Evolutionary conservation across 2,888 invertebrate species (phyloP).

Genomic region (Anorthoa munda): DNA sequence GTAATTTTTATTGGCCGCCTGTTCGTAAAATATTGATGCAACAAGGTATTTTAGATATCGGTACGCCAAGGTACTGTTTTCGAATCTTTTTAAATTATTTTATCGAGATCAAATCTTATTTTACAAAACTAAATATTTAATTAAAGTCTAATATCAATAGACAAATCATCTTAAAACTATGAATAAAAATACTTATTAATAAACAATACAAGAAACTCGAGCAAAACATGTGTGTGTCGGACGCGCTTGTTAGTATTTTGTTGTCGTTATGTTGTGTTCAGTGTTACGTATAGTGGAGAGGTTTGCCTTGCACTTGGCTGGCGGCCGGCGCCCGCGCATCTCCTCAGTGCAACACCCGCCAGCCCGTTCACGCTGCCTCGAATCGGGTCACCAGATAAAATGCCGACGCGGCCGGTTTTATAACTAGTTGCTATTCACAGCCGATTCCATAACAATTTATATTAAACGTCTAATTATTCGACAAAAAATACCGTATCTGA

Average conservation of each 20-base stretch:
- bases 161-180: slow-evolving; percentile 7
- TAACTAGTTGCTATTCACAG: slow-evolving; percentile 59
- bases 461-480: slow-evolving; percentile 49
- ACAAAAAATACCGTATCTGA: slow-evolving; percentile 62
- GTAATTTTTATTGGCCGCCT: slow-evolving; percentile 26
- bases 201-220: slow-evolving; percentile 49
- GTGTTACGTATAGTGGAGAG: slow-evolving; percentile 80
- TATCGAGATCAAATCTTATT: not conserved
- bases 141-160: not conserved
- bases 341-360: slow-evolving; percentile 86
- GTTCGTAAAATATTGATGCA: slow-evolving; percentile 28
- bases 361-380: slow-evolving; percentile 62
- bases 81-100: not conserved
- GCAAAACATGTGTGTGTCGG: slow-evolving; percentile 51
- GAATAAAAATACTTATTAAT: slow-evolving; percentile 16
- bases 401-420: slow-evolving; percentile 65
- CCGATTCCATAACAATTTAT: slow-evolving; percentile 58
- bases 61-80: not conserved
- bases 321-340: slow-evolving; percentile 56
- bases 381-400: slow-evolving; percentile 74
- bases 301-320: slow-evolving; percentile 84
- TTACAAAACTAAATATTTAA: not conserved
- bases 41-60: slow-evolving; percentile 31
- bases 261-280: slow-evolving; percentile 80
- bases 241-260: slow-evolving; percentile 64